Conservation (phyloP, 2,113 vertebrate genomes). For the human region GRCh38 chr19:34318001-34318500, state of each 20-base stretch:
- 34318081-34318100: not conserved
- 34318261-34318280: no score
- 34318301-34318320: no score
- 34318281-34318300: no score
- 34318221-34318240: not conserved
- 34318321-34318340: not conserved
- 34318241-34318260: not conserved
- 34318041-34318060: not conserved
- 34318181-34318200: not conserved
- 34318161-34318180: not conserved
- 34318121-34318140: not conserved
- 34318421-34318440: not conserved
- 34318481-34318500: not conserved
- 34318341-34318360: not conserved
- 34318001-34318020: not conserved
- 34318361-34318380: not conserved
- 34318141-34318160: not conserved
- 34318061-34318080: not conserved
- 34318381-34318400: not conserved
- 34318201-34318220: not conserved
- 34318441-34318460: not conserved
- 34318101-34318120: constrained; percentile 10
- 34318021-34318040: not conserved
- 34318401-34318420: not conserved
- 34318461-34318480: not conserved